phyloP scores from a whole-genome alignment of 2,113 vertebrate genomes.

The Malurus cyaneus region DNA sequence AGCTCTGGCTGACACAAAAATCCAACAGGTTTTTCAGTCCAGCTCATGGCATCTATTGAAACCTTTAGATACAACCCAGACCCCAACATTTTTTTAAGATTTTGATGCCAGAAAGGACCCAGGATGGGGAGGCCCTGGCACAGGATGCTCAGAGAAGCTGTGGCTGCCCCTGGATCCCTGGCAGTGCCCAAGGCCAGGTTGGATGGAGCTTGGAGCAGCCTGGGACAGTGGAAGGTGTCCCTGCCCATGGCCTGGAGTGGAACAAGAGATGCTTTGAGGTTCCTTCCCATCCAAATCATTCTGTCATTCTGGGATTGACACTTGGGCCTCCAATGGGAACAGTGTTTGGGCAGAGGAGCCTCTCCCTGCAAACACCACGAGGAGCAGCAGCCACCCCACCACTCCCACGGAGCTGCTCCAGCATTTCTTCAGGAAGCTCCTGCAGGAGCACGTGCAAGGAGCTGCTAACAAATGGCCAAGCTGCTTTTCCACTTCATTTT shows the following conservation, averaged over 20 bases:
- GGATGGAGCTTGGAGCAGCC: fast-evolving
- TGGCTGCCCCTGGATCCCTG: background rate
- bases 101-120: background rate
- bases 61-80: background rate
- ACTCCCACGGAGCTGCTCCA: background rate
- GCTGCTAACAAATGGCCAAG: background rate
- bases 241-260: background rate
- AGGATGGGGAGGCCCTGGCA: background rate
- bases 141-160: background rate
- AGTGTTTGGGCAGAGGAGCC: background rate
- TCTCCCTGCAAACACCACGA: background rate
- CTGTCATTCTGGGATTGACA: background rate
- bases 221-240: background rate
- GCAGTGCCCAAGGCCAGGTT: fast-evolving
- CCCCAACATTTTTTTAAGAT: background rate
- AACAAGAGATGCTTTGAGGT: fast-evolving
- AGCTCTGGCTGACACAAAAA: background rate
- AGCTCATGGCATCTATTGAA: background rate
- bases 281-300: background rate
- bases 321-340: background rate
- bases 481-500: background rate
- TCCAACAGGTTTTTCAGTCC: background rate
- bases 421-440: background rate
- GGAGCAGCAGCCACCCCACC: background rate
- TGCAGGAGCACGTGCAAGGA: background rate